Evolutionary conservation across 2,113 vertebrate genomes (phyloP), one percentile per base, ranked within the genome.

Genomic region (Cephalopholis sonnerati): DNA sequence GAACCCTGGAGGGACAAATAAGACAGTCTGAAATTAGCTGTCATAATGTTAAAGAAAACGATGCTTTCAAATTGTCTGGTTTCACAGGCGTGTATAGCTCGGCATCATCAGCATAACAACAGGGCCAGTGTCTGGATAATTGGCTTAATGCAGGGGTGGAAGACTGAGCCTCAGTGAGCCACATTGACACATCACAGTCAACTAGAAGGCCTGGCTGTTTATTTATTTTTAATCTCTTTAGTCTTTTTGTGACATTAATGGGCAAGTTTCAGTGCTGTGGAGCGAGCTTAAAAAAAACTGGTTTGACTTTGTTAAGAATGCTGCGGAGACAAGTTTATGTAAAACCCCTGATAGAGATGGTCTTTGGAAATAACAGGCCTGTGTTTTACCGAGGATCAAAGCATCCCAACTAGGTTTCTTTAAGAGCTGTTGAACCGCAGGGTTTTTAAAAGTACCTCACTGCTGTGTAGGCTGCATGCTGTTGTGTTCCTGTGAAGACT

Each of bases 91-190:
- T 41, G 68, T 58, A 71, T 20, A 82, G 77, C 65, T 78, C 16
- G 1, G 57, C 67, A 67, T 89, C 80, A 82, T 89, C 80, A 66
- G 87, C 79, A 83, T 88, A 83, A 91, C 77, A 79, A 71, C 77
- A 44, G 41, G 55, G 41, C 65, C 51, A 12, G 62, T 48, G 62
- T 88, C 51, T 75, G 85, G 69, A 69, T 90, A 57, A 88, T 91
- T 85, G 85, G 63, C 87, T 61, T 75, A 87, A 86, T 82, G 55
- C 81, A 63, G 53, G 61, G 54, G 65, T 53, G 67, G 27, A 77
- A 29, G 62, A 64, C 44, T 66, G 75, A 74, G 44, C 79, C 75
- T 54, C 36, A 69, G 50, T 27, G 58, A 86, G 72, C 69, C 29
- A 53, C 41, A 12, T 12, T 78, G 58, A 82, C 32, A 66, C 50